Evolutionary conservation across 2,888 invertebrate genomes (phyloP).

Genomic region (Coelogynopora nodosa): DNA sequence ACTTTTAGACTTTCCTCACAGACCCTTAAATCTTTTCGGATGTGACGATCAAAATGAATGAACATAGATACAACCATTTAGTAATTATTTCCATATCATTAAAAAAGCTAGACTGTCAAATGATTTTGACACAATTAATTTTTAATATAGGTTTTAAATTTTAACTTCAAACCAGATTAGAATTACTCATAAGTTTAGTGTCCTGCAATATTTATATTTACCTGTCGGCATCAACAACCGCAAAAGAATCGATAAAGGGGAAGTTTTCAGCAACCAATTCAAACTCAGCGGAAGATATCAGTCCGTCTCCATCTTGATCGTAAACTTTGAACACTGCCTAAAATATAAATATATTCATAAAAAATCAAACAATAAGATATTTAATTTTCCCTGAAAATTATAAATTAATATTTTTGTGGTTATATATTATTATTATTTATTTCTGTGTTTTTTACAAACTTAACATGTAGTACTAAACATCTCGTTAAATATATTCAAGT

Average conservation of each 20-base stretch:
- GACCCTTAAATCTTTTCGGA: no score
- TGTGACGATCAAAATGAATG: no score
- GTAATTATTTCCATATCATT: no score
- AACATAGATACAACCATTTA: no score
- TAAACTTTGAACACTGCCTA: conserved; percentile 66
- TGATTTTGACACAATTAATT: no score
- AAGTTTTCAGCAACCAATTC: conserved; percentile 66
- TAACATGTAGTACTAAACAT: no score
- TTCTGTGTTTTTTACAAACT: no score
- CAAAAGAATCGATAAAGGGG: conserved; percentile 66
- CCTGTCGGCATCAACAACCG: conserved; percentile 65
- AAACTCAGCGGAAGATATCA: conserved; percentile 65
- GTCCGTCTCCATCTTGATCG: conserved; percentile 65
- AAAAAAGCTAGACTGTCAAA: no score
- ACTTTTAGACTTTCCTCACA: no score
- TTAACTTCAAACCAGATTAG: not conserved
- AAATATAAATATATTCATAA: not conserved
- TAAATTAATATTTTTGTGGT: no score
- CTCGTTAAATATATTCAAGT: no score
- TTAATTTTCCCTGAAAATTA: not conserved
- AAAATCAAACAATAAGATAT: not conserved
- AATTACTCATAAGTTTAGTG: not conserved
- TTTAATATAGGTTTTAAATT: not conserved
- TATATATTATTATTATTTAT: no score
- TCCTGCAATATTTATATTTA: conserved; percentile 51